These are phyloP conservation scores for Sarcophaga rosellei DNA, from an alignment of 2,888 invertebrate species.

Conservation along the genomic window DNA sequence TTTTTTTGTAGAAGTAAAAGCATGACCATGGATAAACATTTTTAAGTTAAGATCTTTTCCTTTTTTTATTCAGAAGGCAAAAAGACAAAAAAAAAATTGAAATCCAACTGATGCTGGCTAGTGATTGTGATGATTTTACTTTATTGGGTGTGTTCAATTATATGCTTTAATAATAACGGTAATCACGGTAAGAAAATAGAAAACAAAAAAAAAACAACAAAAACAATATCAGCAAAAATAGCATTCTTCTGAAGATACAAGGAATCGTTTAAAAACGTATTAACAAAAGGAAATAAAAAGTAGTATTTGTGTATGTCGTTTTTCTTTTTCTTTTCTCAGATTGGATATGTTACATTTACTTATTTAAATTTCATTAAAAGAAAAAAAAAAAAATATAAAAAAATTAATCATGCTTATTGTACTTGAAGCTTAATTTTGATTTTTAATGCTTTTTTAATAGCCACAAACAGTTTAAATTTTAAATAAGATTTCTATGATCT, in stretches of 20 bases:
- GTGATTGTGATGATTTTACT: constrained; percentile 68
- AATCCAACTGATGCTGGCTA: constrained; percentile 64
- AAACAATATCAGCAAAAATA: constrained; percentile 20
- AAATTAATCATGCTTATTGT: neutral
- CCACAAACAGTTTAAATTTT: too few species aligned
- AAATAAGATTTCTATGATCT: too few species aligned
- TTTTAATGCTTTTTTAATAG: neutral
- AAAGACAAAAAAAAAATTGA: constrained; percentile 24
- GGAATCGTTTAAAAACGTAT: constrained; percentile 23
- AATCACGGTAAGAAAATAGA: constrained; percentile 57
- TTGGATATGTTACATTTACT: constrained; percentile 36
- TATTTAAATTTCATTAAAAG: constrained; percentile 28
- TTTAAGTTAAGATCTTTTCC: constrained; percentile 67
- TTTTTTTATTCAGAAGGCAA: neutral
- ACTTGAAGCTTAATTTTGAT: neutral
- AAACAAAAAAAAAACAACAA: constrained; percentile 19
- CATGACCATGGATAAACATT: constrained; percentile 64
- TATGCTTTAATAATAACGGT: constrained; percentile 71
- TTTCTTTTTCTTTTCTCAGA: neutral
- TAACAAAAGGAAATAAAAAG: constrained; percentile 13
- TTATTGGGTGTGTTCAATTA: constrained; percentile 72
- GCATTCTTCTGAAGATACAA: constrained; percentile 13
- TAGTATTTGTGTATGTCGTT: constrained; percentile 11
- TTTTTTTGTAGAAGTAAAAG: constrained; percentile 53
- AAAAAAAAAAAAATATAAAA: too few species aligned